phyloP scores from a whole-genome alignment of 2,888 invertebrate species.

The Aphidius colemani region DNA sequence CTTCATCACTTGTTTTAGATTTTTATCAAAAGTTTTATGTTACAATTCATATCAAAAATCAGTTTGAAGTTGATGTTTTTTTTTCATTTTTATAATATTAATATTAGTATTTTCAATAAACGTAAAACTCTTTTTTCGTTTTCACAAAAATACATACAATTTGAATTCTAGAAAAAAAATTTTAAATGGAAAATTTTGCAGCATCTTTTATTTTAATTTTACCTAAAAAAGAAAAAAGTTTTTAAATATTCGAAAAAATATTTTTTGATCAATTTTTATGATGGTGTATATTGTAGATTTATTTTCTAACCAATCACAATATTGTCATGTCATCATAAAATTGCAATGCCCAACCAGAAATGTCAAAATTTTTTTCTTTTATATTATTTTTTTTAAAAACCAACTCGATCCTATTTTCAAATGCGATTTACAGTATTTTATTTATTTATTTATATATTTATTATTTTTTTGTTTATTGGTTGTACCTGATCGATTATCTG shows the following conservation, averaged over 20 bases:
- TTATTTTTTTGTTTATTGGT: background rate
- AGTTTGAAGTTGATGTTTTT: background rate
- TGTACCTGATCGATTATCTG: constrained; percentile 24
- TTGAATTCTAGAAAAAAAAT: too few relatives aligned
- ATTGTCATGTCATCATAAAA: constrained; percentile 40
- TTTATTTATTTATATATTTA: too few relatives aligned
- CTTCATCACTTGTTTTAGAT: too few relatives aligned
- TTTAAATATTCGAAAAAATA: too few relatives aligned
- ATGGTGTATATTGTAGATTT: constrained; percentile 23
- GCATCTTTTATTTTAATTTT: too few relatives aligned
- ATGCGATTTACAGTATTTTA: too few relatives aligned
- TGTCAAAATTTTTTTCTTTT: background rate
- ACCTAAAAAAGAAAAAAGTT: too few relatives aligned
- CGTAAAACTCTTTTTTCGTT: too few relatives aligned
- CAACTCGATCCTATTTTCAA: background rate
- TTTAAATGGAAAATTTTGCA: too few relatives aligned
- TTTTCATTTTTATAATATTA: too few relatives aligned
- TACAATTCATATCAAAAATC: constrained; percentile 5
- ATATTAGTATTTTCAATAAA: too few relatives aligned
- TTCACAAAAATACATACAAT: too few relatives aligned
- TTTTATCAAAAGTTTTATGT: background rate
- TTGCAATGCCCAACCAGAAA: constrained; percentile 27
- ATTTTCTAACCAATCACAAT: constrained; percentile 33
- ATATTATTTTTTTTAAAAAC: background rate
- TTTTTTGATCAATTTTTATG: constrained; percentile 31